Evolutionary conservation across 2,113 vertebrate species (phyloP), one percentile per base, ranked within the genome.

Genomic region (Muntiacus reevesi): DNA sequence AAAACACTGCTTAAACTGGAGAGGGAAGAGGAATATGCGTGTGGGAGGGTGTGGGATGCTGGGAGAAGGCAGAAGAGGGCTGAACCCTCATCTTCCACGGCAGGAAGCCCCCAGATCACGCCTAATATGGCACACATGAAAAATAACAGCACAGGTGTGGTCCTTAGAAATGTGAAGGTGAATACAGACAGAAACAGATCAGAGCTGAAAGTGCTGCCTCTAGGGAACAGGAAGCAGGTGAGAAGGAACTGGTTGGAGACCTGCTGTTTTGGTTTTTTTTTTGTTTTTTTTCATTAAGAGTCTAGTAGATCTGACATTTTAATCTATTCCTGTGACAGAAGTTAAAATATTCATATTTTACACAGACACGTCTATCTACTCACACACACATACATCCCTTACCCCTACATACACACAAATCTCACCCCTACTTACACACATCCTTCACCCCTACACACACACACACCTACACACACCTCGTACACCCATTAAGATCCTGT

Each of bases 21-120:
- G 17, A 4, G 1, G 33, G 25, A 25, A 57, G 14, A 6, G 17
- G 16, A 81, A 8, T 10, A 5, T 1, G 0, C 7, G 0, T 7
- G 5, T 55, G 30, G 28, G 13, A 15, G 23, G 16, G 5, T 0
- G 6, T 40, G 6, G 19, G 55, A 17, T 8, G 15, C 57, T 0
- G 6, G 40, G 10, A 28, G 59, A 30, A 4, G 13, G 67, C 1
- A 6, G 43, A 54, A 50, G n/a, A 30, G 19, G 8, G 30, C 71
- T 10, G 47, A 74, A 27, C 19, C 86, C 7, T 40, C 47, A 16
- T 27, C 55, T 25, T 59, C 81, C 28, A 33, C 2, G 6, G 71
- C 27, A 47, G 60, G 40, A 33, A 67, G 55, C 7, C 16, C 13
- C 6, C 12, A 6, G 3, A 54, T 5, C 2, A 12, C 1, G 0